phyloP scores from a whole-genome alignment of 2,113 vertebrate species.

The Vidua chalybeata region DNA sequence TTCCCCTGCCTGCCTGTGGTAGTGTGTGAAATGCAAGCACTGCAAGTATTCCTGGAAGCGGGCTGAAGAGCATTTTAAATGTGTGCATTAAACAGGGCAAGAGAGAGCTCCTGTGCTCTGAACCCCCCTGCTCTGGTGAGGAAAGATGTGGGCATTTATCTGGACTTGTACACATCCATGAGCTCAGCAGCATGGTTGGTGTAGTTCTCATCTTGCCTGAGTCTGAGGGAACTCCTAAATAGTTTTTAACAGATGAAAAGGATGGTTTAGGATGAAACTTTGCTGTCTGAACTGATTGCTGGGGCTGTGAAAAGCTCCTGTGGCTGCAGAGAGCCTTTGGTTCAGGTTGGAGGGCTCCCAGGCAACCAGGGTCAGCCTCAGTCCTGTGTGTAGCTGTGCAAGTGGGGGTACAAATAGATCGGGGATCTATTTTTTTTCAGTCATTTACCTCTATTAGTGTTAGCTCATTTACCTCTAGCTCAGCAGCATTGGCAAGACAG shows the following conservation, averaged over 20 bases:
- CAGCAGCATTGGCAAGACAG: neutral
- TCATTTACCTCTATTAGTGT: too few relatives aligned
- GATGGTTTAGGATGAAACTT: neutral
- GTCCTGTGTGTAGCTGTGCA: rapidly evolving
- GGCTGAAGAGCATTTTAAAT: neutral
- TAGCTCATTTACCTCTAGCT: too few relatives aligned
- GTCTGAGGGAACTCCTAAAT: neutral
- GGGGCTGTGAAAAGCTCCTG: neutral
- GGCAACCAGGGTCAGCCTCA: neutral
- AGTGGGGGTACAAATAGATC: neutral
- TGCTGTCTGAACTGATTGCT: neutral
- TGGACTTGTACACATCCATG: rapidly evolving
- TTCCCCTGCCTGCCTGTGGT: neutral
- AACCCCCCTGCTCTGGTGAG: neutral
- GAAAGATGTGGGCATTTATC: rapidly evolving
- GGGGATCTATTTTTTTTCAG: too few relatives aligned
- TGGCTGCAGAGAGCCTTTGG: neutral
- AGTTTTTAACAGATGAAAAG: neutral
- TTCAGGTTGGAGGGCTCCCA: rapidly evolving
- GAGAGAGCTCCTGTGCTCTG: neutral
- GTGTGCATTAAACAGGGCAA: neutral
- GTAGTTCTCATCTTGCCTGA: too few relatives aligned
- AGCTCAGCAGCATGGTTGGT: neutral
- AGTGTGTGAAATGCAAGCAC: neutral
- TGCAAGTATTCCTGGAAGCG: neutral